Evolutionary conservation across 2,888 invertebrate genomes (phyloP).

Genomic region (Myopa testacea): DNA sequence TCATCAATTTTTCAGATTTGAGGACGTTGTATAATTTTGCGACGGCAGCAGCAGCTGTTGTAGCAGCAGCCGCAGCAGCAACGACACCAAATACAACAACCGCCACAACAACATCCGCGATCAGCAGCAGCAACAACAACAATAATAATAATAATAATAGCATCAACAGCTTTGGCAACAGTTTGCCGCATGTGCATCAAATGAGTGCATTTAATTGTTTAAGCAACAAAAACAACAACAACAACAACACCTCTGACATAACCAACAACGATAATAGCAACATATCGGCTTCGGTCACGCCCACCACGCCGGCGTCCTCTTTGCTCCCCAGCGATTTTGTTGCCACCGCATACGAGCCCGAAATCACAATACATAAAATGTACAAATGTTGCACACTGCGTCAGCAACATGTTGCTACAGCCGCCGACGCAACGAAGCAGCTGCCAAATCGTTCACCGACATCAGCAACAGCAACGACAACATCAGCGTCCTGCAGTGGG

Average conservation of each 20-base stretch:
- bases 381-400: conserved; percentile 62
- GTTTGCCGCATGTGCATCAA: conserved; percentile 8
- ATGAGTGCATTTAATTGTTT: background rate
- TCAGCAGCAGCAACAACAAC: conserved; percentile 41
- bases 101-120: conserved; percentile 38
- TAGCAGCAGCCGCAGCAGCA: conserved; percentile 53
- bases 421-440: conserved; percentile 33
- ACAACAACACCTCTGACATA: conserved; percentile 7
- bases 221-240: conserved; percentile 12
- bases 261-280: background rate
- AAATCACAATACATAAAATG: conserved; percentile 66
- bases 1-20: conserved; percentile 68
- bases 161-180: conserved; percentile 37
- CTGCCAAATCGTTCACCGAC: conserved; percentile 33
- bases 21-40: conserved; percentile 68
- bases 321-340: conserved; percentile 27
- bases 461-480: conserved; percentile 48
- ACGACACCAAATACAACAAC: conserved; percentile 41
- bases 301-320: conserved; percentile 28
- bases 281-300: background rate
- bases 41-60: conserved; percentile 64
- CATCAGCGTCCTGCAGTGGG: conserved; percentile 55
- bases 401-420: conserved; percentile 20
- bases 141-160: conserved; percentile 22
- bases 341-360: conserved; percentile 62